phyloP scores from a whole-genome alignment of 2,113 vertebrate genomes.

The Cyrtonyx montezumae region DNA sequence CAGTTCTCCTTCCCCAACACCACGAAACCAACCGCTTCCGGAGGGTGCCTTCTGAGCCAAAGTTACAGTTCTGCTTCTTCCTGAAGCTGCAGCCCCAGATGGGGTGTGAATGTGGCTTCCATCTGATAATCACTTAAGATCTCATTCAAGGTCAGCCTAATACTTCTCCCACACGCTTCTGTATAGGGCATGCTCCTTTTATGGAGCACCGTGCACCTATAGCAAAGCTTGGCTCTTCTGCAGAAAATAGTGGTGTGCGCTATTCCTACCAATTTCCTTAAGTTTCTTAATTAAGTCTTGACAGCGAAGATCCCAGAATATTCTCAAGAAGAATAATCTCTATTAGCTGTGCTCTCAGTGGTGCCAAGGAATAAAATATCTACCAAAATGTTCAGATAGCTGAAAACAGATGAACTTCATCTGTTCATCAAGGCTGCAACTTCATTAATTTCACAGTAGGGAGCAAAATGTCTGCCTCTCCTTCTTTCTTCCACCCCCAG shows the following conservation, averaged over 20 bases:
- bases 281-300: neutral
- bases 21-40: neutral
- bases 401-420: neutral
- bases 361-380: neutral
- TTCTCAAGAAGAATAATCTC: neutral
- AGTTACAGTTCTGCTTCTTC: conserved; percentile 50
- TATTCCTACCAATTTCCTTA: neutral
- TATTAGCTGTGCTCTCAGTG: neutral
- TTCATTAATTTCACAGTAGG: neutral
- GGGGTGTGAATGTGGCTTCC: neutral
- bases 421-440: no score
- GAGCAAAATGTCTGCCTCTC: neutral
- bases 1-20: conserved; percentile 35
- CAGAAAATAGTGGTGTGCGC: neutral
- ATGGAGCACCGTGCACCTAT: neutral
- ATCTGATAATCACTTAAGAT: neutral
- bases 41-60: neutral
- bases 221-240: neutral
- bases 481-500: neutral
- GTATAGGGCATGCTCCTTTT: neutral
- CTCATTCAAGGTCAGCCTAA: neutral
- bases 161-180: neutral
- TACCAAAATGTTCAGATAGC: neutral
- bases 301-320: neutral
- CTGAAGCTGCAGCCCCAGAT: neutral